A percentile compares a stretch with the other conserved stretches of the same genome.
Conservation (phyloP, 2,797 vertebrate species). For the Clarias pachynema region DNA sequence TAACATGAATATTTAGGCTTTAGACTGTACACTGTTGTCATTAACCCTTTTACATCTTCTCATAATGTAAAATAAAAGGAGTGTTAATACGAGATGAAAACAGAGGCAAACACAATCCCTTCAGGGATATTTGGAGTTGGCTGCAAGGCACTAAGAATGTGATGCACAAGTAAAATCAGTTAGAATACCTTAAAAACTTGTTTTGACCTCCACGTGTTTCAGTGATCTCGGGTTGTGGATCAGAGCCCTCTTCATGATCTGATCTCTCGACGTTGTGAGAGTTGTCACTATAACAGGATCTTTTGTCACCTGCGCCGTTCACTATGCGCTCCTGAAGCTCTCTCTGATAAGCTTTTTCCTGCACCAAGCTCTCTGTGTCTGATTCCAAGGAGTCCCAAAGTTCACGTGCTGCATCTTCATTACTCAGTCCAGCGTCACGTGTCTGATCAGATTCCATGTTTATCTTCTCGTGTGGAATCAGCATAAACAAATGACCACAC, state of each 20-base stretch:
- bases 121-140: neutral
- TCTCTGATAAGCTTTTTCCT: constrained; percentile 61
- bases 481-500: neutral
- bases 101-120: neutral
- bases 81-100: neutral
- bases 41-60: neutral
- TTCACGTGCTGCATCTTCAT: constrained; percentile 23
- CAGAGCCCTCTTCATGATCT: constrained; percentile 47
- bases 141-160: neutral
- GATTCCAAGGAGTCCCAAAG: constrained; percentile 70
- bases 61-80: constrained; percentile 18
- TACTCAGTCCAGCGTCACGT: constrained; percentile 7
- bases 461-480: constrained; percentile 21
- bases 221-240: constrained; percentile 30
- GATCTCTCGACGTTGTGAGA: neutral
- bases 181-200: neutral
- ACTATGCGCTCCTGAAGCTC: constrained; percentile 55
- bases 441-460: constrained; percentile 40
- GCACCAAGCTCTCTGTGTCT: constrained; percentile 68
- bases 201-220: neutral
- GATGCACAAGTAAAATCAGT: neutral
- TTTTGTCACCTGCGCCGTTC: neutral
- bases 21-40: neutral
- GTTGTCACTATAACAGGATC: neutral
- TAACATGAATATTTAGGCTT: constrained; percentile 39